Evolutionary conservation across 2,797 vertebrate species (phyloP), one percentile per base, ranked within the genome.

Genomic region (Danionella dracula): DNA sequence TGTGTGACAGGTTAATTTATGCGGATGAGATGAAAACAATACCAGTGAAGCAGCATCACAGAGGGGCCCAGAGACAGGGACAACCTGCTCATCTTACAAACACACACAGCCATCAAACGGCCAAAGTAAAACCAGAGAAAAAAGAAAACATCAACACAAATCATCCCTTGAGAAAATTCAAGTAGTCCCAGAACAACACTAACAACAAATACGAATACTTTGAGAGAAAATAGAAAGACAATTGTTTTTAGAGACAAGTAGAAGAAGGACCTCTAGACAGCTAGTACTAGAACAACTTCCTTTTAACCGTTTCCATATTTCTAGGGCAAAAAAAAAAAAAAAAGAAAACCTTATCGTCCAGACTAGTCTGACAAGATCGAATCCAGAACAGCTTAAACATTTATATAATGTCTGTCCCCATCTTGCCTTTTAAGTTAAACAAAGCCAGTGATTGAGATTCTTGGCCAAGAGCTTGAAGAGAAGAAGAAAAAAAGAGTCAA

Each of bases 1-100:
- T 78, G 72, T 71, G 81, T 81, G 81, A 84, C 86, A 80, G 81
- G 83, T 87, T 89, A 89, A 90, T 89, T 83, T 88, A 88, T 89
- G 85, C 87, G 79, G 82, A 85, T 84, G 68, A 79, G 83, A 85
- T 87, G 79, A 87, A 85, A 75, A 86, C 83, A 84, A 86, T 84
- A 84, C 79, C 84, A 81, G 70, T 68, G 66, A 70, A 70, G 49
- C 64, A 46, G 53, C 58, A 64, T 48, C 58, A 67, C 48, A 50
- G 45, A 56, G 76, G 74, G 76, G 76, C 76, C 76, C 55, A 62
- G 49, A 73, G 75, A 76, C 70, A 62, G 73, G 73, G 73, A 71
- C 19, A 71, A 66, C 59, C 73, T 68, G 64, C 71, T 75, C 76
- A 66, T 48, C 76, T 75, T 75, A 75, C 76, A 68, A 35, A 38